Conservation (phyloP, 2,113 vertebrate species). For the Sula dactylatra region DNA sequence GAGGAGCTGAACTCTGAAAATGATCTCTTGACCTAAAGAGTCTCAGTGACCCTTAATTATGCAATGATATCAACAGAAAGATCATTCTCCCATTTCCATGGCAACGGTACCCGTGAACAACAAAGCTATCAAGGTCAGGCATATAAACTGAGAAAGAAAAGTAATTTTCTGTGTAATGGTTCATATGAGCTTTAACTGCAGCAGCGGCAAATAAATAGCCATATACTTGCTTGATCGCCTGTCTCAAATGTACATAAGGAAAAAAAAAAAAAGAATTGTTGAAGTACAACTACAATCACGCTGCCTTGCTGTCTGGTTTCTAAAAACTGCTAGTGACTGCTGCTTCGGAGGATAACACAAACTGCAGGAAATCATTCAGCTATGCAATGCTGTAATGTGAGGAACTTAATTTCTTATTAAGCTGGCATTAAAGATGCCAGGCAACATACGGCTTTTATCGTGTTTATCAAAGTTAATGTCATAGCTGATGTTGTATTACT, state of each 20-base stretch:
- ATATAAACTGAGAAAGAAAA: not conserved
- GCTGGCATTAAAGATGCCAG: not conserved
- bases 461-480: not conserved
- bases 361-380: not conserved
- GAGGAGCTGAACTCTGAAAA: not conserved
- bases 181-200: not conserved
- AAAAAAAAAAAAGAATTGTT: not conserved
- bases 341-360: not conserved
- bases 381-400: not conserved
- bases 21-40: constrained; percentile 4
- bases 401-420: not conserved
- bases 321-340: not conserved
- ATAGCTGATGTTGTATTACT: not conserved
- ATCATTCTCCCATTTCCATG: constrained; percentile 24
- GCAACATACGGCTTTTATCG: not conserved
- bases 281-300: not conserved
- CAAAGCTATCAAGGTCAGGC: constrained; percentile 10
- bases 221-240: not conserved
- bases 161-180: not conserved
- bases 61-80: not conserved
- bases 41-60: constrained; percentile 11
- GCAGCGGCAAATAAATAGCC: not conserved
- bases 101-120: not conserved
- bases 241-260: not conserved
- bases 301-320: not conserved